A percentile compares a stretch with the other conserved stretches of the same genome.
Evolutionary conservation across 2,113 vertebrate genomes (phyloP).

Genomic region (Danionella cerebrum): DNA sequence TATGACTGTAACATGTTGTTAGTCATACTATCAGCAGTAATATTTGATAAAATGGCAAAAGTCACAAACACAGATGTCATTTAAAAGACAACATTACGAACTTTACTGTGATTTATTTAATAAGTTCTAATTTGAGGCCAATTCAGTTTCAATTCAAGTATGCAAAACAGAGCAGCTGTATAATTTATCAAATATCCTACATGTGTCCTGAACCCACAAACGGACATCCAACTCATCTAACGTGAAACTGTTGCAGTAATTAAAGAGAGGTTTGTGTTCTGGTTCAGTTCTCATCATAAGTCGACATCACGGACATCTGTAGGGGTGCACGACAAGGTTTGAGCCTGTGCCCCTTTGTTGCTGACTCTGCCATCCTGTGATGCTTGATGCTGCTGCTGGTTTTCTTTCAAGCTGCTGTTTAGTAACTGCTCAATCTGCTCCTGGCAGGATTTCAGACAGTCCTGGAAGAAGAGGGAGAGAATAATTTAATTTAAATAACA

Average conservation of each 20-base stretch:
- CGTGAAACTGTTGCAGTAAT: too few relatives aligned
- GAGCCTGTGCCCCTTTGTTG: slow-evolving; percentile 75
- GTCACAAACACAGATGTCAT: neutral
- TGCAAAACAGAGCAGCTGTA: slow-evolving; percentile 57
- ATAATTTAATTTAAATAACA: too few relatives aligned
- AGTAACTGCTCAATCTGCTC: slow-evolving; percentile 93
- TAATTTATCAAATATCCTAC: neutral
- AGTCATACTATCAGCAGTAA: slow-evolving; percentile 37
- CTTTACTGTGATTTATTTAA: neutral
- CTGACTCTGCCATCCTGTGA: slow-evolving; percentile 60
- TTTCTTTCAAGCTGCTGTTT: slow-evolving; percentile 77
- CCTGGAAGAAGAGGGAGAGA: slow-evolving; percentile 53
- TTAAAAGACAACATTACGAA: too few relatives aligned
- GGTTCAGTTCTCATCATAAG: too few relatives aligned
- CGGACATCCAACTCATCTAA: too few relatives aligned
- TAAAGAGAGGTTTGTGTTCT: too few relatives aligned
- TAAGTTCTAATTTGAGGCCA: neutral
- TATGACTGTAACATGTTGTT: slow-evolving; percentile 45
- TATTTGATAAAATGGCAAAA: slow-evolving; percentile 24
- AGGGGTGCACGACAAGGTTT: slow-evolving; percentile 90
- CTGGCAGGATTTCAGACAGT: slow-evolving; percentile 91
- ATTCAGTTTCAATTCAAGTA: slow-evolving; percentile 62
- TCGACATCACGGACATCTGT: slow-evolving; percentile 92
- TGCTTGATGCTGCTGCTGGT: slow-evolving; percentile 55
- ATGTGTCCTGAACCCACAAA: too few relatives aligned